phyloP scores from a whole-genome alignment of 2,113 vertebrate species.

The Chamaetylas fuelleborni region DNA sequence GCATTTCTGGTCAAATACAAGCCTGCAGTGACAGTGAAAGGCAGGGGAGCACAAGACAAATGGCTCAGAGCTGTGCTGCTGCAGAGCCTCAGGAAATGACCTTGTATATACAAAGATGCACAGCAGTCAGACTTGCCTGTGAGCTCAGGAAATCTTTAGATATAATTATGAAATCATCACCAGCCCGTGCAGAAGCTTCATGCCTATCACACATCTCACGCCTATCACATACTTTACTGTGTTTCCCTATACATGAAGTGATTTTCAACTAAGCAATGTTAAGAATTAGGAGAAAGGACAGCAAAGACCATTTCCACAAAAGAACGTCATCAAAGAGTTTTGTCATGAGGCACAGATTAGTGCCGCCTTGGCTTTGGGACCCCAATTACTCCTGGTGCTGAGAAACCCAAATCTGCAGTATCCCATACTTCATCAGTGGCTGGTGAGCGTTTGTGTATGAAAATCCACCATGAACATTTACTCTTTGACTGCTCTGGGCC shows the following conservation, averaged over 20 bases:
- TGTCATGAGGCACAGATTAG: rapidly evolving
- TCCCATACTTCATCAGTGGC: neutral
- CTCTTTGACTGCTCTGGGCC: too few species aligned
- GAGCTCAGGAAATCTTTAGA: neutral
- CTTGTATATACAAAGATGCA: neutral
- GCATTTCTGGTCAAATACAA: neutral
- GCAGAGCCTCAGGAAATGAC: neutral
- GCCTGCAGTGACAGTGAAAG: neutral
- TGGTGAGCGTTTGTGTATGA: neutral
- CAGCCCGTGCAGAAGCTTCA: neutral
- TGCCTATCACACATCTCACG: neutral
- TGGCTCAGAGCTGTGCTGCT: neutral
- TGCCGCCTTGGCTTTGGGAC: too few species aligned
- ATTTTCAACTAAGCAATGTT: neutral
- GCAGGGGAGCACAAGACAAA: neutral
- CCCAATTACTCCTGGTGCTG: neutral
- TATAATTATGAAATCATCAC: neutral
- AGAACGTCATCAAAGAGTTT: neutral
- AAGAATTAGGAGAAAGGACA: neutral
- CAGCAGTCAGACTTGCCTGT: neutral
- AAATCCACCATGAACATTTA: neutral
- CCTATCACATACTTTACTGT: neutral
- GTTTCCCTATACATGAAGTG: neutral
- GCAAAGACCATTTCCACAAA: neutral
- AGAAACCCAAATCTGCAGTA: neutral